phyloP scores from a whole-genome alignment of 2,888 invertebrate species.

The Xestia rhomboidea region DNA sequence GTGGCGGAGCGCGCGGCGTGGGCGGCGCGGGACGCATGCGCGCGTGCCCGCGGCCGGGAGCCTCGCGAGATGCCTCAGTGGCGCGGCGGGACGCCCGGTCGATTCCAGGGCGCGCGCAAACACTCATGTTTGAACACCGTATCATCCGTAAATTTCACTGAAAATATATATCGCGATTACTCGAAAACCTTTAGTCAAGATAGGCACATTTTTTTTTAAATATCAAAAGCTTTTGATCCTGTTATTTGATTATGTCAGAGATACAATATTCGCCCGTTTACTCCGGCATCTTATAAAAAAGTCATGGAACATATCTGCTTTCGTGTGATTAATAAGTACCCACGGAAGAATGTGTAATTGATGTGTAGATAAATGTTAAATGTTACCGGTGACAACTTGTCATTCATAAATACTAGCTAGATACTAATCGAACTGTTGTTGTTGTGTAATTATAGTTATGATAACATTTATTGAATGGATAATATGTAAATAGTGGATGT shows the following conservation, averaged over 20 bases:
- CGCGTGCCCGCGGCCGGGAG: slow-evolving; percentile 79
- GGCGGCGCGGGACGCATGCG: slow-evolving; percentile 82
- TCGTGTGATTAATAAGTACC: slow-evolving; percentile 76
- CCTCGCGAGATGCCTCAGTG: slow-evolving; percentile 86
- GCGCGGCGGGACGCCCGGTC: slow-evolving; percentile 89
- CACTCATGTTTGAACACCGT: slow-evolving; percentile 73
- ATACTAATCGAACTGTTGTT: slow-evolving; percentile 53
- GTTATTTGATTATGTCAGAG: slow-evolving; percentile 42
- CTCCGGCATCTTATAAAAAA: slow-evolving; percentile 67
- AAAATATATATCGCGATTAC: slow-evolving; percentile 68
- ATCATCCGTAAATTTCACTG: slow-evolving; percentile 76
- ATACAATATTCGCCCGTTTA: slow-evolving; percentile 48
- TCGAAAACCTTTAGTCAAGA: slow-evolving; percentile 34
- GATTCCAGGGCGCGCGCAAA: slow-evolving; percentile 86
- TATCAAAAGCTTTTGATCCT: slow-evolving; percentile 19
- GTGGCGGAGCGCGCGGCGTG: slow-evolving; percentile 69
- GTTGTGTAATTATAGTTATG: slow-evolving; percentile 62
- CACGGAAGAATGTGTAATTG: slow-evolving; percentile 65
- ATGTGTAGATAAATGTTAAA: slow-evolving; percentile 57
- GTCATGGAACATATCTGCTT: slow-evolving; percentile 74
- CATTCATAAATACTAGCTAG: slow-evolving; percentile 38
- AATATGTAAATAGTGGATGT: slow-evolving; percentile 54
- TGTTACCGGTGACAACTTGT: slow-evolving; percentile 44
- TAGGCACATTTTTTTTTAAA: slow-evolving; percentile 20
- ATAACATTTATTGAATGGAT: slow-evolving; percentile 62